Conservation (phyloP, 2,113 vertebrate genomes). For the Perccottus glenii region DNA sequence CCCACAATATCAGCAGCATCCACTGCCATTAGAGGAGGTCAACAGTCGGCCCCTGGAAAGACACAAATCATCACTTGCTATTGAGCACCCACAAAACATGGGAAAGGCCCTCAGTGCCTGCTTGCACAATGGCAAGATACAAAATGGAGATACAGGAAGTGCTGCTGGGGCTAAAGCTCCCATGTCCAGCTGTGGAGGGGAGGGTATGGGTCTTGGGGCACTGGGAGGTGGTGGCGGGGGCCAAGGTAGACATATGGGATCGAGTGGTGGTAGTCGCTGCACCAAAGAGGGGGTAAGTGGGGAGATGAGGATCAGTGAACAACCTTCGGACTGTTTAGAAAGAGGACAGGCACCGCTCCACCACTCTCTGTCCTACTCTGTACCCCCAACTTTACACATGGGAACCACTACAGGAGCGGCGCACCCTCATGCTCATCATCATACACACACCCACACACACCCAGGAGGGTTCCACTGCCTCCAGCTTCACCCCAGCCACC, state of each 20-base stretch:
- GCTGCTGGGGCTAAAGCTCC: slow-evolving; percentile 70
- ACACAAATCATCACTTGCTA: slow-evolving; percentile 82
- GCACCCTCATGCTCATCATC: slow-evolving; percentile 83
- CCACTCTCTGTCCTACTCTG: slow-evolving; percentile 87
- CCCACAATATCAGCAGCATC: slow-evolving; percentile 73
- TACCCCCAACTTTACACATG: slow-evolving; percentile 84
- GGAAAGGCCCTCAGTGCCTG: slow-evolving; percentile 89
- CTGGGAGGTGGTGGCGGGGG: slow-evolving; percentile 74
- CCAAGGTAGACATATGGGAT: slow-evolving; percentile 72
- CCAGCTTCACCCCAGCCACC: slow-evolving; percentile 85
- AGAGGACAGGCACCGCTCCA: slow-evolving; percentile 88
- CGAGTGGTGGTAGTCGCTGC: slow-evolving; percentile 75
- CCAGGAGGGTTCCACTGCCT: slow-evolving; percentile 90
- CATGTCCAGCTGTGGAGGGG: slow-evolving; percentile 86
- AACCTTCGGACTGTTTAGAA: slow-evolving; percentile 90
- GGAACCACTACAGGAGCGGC: slow-evolving; percentile 81
- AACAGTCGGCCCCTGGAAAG: slow-evolving; percentile 82
- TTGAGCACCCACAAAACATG: slow-evolving; percentile 78
- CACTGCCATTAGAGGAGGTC: slow-evolving; percentile 79
- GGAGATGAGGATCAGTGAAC: slow-evolving; percentile 85
- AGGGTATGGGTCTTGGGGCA: slow-evolving; percentile 71
- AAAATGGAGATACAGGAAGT: slow-evolving; percentile 81
- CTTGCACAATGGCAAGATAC: slow-evolving; percentile 89
- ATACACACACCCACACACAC: slow-evolving; percentile 77
- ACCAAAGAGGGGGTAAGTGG: slow-evolving; percentile 80